Conservation (phyloP, 1,140 invertebrate genomes). For the Nixonia krombeini region DNA sequence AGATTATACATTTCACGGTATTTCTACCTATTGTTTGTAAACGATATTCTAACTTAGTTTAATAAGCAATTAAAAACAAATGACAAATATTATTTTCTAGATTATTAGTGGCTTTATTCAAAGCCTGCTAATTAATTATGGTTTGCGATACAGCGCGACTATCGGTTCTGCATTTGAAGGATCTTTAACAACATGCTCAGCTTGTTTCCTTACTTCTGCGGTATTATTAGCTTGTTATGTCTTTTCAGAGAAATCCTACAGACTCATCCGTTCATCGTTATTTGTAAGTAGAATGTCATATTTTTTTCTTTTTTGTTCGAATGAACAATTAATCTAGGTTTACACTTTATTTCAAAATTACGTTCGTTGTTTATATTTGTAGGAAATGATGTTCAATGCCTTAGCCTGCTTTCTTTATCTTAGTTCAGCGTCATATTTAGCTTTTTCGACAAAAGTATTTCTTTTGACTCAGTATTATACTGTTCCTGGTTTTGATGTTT, state of each 20-base stretch:
- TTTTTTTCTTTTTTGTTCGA: neutral
- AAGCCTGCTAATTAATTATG: constrained; percentile 82
- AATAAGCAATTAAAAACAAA: neutral
- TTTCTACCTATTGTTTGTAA: neutral
- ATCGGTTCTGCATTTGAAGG: constrained; percentile 82
- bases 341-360: no score
- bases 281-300: constrained; percentile 77
- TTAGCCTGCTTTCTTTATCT: constrained; percentile 82
- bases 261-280: constrained; percentile 80
- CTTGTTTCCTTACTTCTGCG: constrained; percentile 81
- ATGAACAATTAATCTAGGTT: neutral
- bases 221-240: constrained; percentile 82
- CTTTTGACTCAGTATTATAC: constrained; percentile 76
- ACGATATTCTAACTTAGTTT: neutral
- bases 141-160: constrained; percentile 76
- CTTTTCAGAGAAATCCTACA: constrained; percentile 81
- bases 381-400: constrained; percentile 85
- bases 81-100: constrained; percentile 62
- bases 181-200: constrained; percentile 81
- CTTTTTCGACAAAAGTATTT: constrained; percentile 81
- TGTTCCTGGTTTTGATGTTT: constrained; percentile 77
- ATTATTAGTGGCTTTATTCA: constrained; percentile 82
- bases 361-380: constrained; percentile 47
- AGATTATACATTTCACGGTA: neutral
- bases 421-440: constrained; percentile 82